A percentile compares a stretch with the other conserved stretches of the same genome.
Evolutionary conservation across 2,113 vertebrate genomes (phyloP).

Genomic region (Montifringilla adamsi): DNA sequence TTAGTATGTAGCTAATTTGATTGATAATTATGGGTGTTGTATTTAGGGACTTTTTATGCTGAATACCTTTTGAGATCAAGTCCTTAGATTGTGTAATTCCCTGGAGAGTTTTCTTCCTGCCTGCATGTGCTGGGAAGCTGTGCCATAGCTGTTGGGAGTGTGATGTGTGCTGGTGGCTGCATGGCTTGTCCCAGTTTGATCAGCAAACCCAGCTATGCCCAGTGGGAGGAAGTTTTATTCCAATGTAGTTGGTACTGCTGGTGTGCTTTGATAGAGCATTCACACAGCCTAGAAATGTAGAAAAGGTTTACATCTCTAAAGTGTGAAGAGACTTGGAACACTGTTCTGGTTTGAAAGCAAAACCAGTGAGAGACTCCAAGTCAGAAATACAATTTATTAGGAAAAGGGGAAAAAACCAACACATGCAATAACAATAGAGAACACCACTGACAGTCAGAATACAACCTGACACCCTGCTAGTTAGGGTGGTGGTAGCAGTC

Average conservation of each 20-base stretch:
- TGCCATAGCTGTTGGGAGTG: not conserved
- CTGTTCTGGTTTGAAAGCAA: too few species aligned
- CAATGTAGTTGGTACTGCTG: not conserved
- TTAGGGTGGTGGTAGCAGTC: too few species aligned
- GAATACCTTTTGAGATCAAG: not conserved
- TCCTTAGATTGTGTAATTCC: not conserved
- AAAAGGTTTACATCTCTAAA: not conserved
- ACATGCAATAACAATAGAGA: too few species aligned
- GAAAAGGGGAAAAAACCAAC: too few species aligned
- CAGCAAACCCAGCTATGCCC: not conserved
- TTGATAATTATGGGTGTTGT: not conserved
- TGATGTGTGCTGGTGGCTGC: not conserved
- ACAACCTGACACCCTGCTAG: too few species aligned
- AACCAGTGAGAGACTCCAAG: too few species aligned
- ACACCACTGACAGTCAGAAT: too few species aligned
- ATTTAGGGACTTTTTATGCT: not conserved
- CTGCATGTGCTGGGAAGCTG: not conserved
- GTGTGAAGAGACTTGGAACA: not conserved
- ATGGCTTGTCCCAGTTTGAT: not conserved
- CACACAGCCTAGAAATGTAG: not conserved
- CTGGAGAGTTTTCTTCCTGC: not conserved
- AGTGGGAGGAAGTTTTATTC: not conserved
- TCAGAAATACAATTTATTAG: too few species aligned
- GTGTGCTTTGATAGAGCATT: not conserved
- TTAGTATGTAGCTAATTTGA: not conserved